Evolutionary conservation across 2,888 invertebrate genomes (phyloP).

Genomic region (Chironomus tentans): DNA sequence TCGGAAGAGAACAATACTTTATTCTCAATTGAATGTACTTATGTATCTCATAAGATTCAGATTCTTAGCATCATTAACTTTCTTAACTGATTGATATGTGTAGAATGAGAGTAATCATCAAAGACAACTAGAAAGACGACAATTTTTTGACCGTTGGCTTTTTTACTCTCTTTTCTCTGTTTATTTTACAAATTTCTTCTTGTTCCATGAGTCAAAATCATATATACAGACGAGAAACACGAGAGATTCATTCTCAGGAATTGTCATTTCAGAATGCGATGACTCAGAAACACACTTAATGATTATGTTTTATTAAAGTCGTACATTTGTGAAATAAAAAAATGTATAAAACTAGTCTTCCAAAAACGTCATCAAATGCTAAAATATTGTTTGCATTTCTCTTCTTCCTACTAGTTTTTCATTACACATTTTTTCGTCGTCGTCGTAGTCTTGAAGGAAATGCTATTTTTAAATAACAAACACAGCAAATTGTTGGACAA

Average conservation of each 20-base stretch:
- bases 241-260: background rate
- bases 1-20: no score
- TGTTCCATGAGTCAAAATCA: background rate
- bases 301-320: background rate
- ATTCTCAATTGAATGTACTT: no score
- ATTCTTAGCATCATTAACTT: background rate
- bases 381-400: slow-evolving; percentile 1
- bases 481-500: background rate
- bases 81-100: background rate
- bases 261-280: background rate
- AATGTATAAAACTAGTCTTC: background rate
- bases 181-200: background rate
- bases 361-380: background rate
- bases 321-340: background rate
- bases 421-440: background rate
- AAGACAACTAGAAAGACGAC: background rate
- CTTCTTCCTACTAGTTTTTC: background rate
- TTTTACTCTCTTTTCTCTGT: background rate
- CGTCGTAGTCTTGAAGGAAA: background rate
- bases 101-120: background rate
- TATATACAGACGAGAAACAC: background rate
- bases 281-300: slow-evolving; percentile 4
- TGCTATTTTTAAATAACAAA: background rate
- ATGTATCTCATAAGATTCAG: background rate
- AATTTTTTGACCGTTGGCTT: background rate